These are phyloP conservation scores for Rissa tridactyla DNA, from an alignment of 2,113 vertebrate genomes.

Conservation along the genomic window DNA sequence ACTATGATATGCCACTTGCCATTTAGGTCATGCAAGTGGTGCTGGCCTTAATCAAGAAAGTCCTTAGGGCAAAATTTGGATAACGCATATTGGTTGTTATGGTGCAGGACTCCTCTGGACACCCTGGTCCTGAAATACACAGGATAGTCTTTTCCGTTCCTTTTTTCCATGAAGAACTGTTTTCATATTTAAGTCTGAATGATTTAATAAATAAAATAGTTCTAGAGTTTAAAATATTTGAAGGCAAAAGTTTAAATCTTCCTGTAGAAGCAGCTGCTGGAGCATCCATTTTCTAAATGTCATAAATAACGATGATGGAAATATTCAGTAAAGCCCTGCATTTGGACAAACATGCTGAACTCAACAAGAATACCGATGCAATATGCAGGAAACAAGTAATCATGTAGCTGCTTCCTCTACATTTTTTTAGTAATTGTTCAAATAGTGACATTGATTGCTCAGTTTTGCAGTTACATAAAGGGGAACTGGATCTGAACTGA, in stretches of 20 bases:
- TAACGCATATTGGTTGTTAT: background rate
- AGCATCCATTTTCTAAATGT: background rate
- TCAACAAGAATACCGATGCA: background rate
- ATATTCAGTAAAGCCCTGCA: background rate
- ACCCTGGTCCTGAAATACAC: background rate
- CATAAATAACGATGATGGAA: background rate
- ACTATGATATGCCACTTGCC: background rate
- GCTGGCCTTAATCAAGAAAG: background rate
- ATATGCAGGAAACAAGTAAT: conserved; percentile 21
- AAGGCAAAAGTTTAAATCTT: background rate
- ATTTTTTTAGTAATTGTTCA: conserved; percentile 22
- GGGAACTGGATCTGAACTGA: background rate
- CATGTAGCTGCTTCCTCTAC: background rate
- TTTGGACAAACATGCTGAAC: conserved; percentile 13
- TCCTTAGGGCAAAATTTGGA: background rate
- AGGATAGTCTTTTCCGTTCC: background rate
- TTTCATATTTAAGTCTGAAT: background rate
- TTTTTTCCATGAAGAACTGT: background rate
- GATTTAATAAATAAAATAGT: background rate
- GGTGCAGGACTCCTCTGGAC: background rate
- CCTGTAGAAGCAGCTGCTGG: background rate
- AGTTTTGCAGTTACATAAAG: background rate
- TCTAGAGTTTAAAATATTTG: background rate
- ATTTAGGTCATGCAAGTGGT: background rate
- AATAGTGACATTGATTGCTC: conserved; percentile 15